Percentiles rank a stretch among this genome's conserved stretches.
Evolutionary conservation across 2,797 vertebrate genomes (phyloP).

Genomic region (Adrianichthys oophorus): DNA sequence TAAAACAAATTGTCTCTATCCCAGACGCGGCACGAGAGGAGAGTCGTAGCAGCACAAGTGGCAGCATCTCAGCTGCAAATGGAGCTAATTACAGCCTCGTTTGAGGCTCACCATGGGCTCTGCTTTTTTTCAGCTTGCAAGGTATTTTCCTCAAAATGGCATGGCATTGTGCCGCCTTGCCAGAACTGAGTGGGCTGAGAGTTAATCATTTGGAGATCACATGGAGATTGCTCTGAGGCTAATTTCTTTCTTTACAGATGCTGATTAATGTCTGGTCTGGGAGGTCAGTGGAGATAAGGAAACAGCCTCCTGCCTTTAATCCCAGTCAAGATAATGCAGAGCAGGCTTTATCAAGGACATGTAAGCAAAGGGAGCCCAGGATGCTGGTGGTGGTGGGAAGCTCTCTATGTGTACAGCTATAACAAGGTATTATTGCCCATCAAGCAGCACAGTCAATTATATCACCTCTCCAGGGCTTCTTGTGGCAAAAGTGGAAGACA

Average conservation of each 20-base stretch:
- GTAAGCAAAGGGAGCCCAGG: slow-evolving; percentile 46
- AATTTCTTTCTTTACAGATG: slow-evolving; percentile 76
- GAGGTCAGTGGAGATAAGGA: slow-evolving; percentile 76
- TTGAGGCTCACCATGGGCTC: slow-evolving; percentile 3
- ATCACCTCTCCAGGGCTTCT: slow-evolving; percentile 53
- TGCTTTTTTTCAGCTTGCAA: slow-evolving; percentile 9
- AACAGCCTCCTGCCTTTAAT: slow-evolving; percentile 50
- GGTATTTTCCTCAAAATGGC: slow-evolving; percentile 52
- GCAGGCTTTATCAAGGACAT: slow-evolving; percentile 77
- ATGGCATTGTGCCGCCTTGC: slow-evolving; percentile 58
- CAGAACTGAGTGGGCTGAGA: slow-evolving; percentile 65
- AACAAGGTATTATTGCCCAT: slow-evolving; percentile 74
- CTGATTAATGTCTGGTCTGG: slow-evolving; percentile 78
- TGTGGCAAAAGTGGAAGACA: slow-evolving; percentile 42
- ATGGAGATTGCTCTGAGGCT: slow-evolving; percentile 72
- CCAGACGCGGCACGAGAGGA: slow-evolving; percentile 16
- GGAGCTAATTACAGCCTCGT: slow-evolving; percentile 39
- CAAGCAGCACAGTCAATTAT: slow-evolving; percentile 71
- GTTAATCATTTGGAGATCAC: slow-evolving; percentile 77
- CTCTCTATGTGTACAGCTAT: slow-evolving; percentile 67
- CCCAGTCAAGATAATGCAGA: slow-evolving; percentile 73
- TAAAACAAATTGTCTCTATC: slow-evolving; percentile 44
- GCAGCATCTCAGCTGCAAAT: slow-evolving; percentile 18
- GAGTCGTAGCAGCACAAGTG: neutral
- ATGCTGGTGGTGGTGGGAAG: slow-evolving; percentile 27